phyloP scores from a whole-genome alignment of 2,888 invertebrate genomes.

The Pollenia amentaria region DNA sequence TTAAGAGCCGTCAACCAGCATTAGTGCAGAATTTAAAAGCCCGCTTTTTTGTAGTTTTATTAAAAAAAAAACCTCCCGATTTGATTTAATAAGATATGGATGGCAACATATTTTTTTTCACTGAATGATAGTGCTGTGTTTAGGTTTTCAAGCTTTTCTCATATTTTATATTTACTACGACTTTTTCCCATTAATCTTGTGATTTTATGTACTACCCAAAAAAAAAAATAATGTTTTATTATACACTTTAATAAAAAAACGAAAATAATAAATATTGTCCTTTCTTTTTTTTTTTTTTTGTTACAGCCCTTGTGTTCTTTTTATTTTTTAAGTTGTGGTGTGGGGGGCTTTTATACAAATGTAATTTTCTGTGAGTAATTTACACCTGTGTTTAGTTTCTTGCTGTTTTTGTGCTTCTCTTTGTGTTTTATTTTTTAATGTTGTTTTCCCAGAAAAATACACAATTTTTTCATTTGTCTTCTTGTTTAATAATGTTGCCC shows the following conservation, averaged over 20 bases:
- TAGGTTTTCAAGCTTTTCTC: background rate
- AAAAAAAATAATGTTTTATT: background rate
- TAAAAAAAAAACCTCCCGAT: no score
- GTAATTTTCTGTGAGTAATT: conserved; percentile 49
- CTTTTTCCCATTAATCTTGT: background rate
- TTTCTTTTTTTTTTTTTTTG: background rate
- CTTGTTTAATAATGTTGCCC: background rate
- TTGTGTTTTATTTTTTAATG: conserved; percentile 2
- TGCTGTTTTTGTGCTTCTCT: background rate
- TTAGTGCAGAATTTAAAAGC: no score
- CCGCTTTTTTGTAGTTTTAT: no score
- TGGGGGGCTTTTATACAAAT: conserved; percentile 27
- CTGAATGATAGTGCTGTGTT: no score
- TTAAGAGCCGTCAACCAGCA: no score
- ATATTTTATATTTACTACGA: background rate
- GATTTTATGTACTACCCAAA: background rate
- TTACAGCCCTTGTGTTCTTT: background rate
- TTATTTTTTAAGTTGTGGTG: background rate
- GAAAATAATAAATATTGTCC: background rate
- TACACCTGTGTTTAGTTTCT: conserved; percentile 46
- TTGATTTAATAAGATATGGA: no score
- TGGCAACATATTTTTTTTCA: no score
- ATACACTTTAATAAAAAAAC: background rate
- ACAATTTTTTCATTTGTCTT: conserved; percentile 22
- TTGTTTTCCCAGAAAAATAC: background rate